Evolutionary conservation across 1,140 invertebrate species (phyloP).

Genomic region (Hylyphantes graminicola): DNA sequence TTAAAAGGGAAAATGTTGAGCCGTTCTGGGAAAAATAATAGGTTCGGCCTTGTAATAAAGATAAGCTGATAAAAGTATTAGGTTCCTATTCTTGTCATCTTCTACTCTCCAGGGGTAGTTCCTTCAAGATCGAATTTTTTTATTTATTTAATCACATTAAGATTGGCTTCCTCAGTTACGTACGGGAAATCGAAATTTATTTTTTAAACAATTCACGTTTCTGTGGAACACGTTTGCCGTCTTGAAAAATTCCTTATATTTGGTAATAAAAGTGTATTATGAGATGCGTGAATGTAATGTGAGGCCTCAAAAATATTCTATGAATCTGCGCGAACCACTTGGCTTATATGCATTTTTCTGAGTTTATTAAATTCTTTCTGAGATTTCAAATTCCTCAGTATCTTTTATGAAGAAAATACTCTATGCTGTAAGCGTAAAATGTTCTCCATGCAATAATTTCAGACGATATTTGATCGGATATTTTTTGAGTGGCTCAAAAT

Average conservation of each 20-base stretch:
- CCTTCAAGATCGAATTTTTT: constrained; percentile 33
- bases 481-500: too few relatives aligned
- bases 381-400: too few relatives aligned
- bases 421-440: too few relatives aligned
- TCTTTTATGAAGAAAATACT: too few relatives aligned
- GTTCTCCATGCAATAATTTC: too few relatives aligned
- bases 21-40: constrained; percentile 32
- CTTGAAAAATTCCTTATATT: background rate
- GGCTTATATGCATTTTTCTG: constrained; percentile 11
- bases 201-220: constrained; percentile 31
- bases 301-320: background rate
- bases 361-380: constrained; percentile 51
- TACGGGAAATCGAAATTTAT: constrained; percentile 5
- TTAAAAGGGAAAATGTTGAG: background rate
- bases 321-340: constrained; percentile 25
- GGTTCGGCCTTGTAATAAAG: constrained; percentile 57
- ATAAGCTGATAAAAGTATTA: constrained; percentile 60
- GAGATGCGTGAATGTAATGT: background rate
- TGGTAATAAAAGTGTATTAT: background rate
- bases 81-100: constrained; percentile 6
- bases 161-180: constrained; percentile 30
- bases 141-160: constrained; percentile 55
- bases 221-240: constrained; percentile 8
- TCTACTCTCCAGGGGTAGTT: background rate
- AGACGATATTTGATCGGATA: too few relatives aligned